Percentiles rank a stretch among this genome's conserved stretches.
Evolutionary conservation across 2,797 vertebrate species (phyloP).

Genomic region (Echeneis naucrates): DNA sequence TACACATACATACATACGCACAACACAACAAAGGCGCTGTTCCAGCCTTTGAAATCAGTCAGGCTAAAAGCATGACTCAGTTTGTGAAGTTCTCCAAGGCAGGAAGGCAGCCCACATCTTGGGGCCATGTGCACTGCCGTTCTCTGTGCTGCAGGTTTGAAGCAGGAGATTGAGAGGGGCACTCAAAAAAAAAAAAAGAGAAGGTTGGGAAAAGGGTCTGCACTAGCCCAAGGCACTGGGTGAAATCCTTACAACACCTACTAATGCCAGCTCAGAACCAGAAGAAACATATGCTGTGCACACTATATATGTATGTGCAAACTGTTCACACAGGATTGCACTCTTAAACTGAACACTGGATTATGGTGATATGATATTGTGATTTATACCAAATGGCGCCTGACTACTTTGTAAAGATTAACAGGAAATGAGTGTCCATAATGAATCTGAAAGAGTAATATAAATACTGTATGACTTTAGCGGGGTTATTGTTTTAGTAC

Average conservation of each 20-base stretch:
- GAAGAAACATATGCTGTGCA: conserved; percentile 13
- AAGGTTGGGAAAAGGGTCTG: conserved; percentile 35
- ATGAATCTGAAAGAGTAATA: conserved; percentile 72
- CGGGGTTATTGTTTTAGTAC: conserved; percentile 50
- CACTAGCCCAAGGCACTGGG: conserved; percentile 53
- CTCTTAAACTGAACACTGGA: conserved; percentile 31
- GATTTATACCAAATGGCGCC: conserved; percentile 56
- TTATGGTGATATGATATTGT: conserved; percentile 33
- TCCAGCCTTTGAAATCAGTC: conserved; percentile 68
- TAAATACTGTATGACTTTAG: conserved; percentile 52
- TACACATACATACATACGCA: conserved; percentile 12
- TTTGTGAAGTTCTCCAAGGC: conserved; percentile 62
- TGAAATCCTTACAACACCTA: conserved; percentile 53
- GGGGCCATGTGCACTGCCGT: conserved; percentile 73
- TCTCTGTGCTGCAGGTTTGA: conserved; percentile 40
- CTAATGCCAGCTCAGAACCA: conserved; percentile 51
- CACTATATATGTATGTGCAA: conserved; percentile 22
- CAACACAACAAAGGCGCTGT: conserved; percentile 56
- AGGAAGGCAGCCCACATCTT: conserved; percentile 75
- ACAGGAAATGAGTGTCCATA: conserved; percentile 63
- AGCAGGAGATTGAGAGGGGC: conserved; percentile 39
- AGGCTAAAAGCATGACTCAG: conserved; percentile 53
- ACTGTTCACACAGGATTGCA: conserved; percentile 6
- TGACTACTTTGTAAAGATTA: conserved; percentile 60
- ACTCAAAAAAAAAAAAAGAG: conserved; percentile 69